Percentiles rank a stretch among this genome's conserved stretches.
Conservation (phyloP, 2,113 vertebrate species). For the Nycticebus coucang region DNA sequence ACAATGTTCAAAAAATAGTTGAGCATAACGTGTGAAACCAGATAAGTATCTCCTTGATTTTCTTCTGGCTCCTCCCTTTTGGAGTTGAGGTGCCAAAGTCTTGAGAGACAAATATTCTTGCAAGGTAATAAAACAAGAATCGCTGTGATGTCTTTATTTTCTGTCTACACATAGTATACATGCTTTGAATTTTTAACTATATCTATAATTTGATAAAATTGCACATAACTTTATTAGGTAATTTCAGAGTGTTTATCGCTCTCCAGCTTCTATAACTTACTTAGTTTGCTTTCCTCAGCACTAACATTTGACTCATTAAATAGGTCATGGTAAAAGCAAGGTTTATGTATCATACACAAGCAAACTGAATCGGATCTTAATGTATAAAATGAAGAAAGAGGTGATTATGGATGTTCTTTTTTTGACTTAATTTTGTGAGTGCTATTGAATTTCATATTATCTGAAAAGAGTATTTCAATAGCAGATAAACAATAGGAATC, state of each 20-base stretch:
- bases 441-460: not conserved
- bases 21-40: not conserved
- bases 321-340: not conserved
- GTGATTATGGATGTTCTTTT: not conserved
- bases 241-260: not conserved
- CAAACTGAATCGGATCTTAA: not conserved
- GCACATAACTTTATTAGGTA: not conserved
- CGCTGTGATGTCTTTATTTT: not conserved
- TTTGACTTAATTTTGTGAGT: not conserved
- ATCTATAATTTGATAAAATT: not conserved
- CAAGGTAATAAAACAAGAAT: not conserved
- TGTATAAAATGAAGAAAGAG: constrained; percentile 12
- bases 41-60: not conserved
- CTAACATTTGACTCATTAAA: not conserved
- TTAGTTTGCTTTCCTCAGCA: not conserved
- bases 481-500: not conserved
- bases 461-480: not conserved
- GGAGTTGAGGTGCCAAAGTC: not conserved
- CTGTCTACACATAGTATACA: not conserved
- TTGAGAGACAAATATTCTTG: not conserved
- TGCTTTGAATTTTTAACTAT: constrained; percentile 40
- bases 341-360: not conserved
- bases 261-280: not conserved
- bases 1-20: constrained; percentile 1
- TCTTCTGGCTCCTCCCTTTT: not conserved